phyloP scores from a whole-genome alignment of 2,888 invertebrate genomes.

The Crematogaster levior region DNA sequence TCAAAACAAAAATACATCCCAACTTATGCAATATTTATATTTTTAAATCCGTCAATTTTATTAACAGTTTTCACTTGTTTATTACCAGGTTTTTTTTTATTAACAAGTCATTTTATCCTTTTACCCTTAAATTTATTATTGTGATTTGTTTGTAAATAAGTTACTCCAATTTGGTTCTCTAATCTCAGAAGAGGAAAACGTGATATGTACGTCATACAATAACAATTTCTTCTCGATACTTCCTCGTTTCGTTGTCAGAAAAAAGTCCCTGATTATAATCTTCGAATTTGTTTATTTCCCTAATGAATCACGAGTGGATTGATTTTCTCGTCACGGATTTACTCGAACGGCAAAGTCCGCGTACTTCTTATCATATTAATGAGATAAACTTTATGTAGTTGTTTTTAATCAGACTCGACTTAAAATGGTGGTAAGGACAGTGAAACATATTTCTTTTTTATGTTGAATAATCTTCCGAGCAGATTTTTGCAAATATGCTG shows the following conservation, averaged over 20 bases:
- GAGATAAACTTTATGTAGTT: slow-evolving; percentile 6
- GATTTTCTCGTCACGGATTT: neutral
- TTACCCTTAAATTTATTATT: neutral
- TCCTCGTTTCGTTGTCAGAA: neutral
- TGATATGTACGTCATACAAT: neutral
- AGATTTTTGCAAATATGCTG: neutral
- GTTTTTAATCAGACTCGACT: neutral
- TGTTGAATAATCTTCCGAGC: neutral
- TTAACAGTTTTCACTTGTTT: too few species aligned
- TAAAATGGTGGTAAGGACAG: neutral
- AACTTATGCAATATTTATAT: neutral
- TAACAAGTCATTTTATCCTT: neutral
- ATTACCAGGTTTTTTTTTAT: too few species aligned
- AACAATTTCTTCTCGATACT: neutral
- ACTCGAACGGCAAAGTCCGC: neutral
- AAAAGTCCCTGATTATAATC: neutral
- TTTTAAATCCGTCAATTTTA: neutral
- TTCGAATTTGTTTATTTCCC: neutral
- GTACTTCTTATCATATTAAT: slow-evolving; percentile 14
- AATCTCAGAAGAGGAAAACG: neutral
- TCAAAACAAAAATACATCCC: neutral
- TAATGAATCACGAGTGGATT: slow-evolving; percentile 17
- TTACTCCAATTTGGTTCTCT: neutral
- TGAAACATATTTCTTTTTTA: neutral
- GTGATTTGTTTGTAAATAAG: neutral